phyloP scores from a whole-genome alignment of 2,888 invertebrate species.

The Drosophila cracens region DNA sequence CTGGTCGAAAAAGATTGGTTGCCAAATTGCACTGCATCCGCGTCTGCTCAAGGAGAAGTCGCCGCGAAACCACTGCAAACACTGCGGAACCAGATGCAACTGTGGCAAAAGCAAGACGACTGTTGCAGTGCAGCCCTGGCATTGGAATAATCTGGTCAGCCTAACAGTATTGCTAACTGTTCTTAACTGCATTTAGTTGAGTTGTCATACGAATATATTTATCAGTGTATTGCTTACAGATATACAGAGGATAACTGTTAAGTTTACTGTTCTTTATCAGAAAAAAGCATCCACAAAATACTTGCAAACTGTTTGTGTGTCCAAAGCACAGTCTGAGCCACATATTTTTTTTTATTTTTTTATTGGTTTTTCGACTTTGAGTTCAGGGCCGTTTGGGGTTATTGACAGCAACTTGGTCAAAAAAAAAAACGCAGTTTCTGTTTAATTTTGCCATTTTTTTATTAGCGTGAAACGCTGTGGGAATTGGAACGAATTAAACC shows the following conservation, averaged over 20 bases:
- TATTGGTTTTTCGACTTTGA: background rate
- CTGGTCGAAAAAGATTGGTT: constrained; percentile 40
- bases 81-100: constrained; percentile 18
- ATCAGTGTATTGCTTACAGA: background rate
- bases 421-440: background rate
- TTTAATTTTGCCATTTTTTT: background rate
- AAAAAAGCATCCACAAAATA: background rate
- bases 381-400: constrained; percentile 18
- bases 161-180: background rate
- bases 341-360: background rate
- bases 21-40: constrained; percentile 30
- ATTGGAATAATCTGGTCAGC: background rate
- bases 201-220: background rate
- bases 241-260: background rate
- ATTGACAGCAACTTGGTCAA: constrained; percentile 4
- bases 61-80: constrained; percentile 11
- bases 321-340: background rate
- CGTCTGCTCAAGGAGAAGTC: background rate
- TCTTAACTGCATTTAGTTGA: background rate
- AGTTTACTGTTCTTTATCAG: background rate
- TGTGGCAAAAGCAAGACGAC: background rate
- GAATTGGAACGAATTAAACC: constrained; percentile 27
- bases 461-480: constrained; percentile 11
- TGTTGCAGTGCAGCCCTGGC: background rate
- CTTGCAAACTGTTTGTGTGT: background rate